Evolutionary conservation across 2,113 vertebrate genomes (phyloP).

Genomic region (Orthonyx spaldingii): DNA sequence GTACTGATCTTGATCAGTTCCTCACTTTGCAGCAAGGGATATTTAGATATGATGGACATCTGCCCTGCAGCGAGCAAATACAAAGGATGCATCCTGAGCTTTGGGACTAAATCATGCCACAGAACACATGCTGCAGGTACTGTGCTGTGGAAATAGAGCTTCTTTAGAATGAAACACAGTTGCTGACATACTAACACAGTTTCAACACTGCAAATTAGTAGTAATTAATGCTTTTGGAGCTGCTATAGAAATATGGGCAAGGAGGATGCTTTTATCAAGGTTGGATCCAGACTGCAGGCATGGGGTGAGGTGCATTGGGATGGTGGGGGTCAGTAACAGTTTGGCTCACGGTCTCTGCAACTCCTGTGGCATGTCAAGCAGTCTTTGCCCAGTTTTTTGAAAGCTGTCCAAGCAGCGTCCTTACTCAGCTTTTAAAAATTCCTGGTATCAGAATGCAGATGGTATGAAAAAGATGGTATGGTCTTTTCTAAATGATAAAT

Average conservation of each 20-base stretch:
- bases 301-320: not conserved
- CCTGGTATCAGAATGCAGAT: not conserved
- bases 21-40: not conserved
- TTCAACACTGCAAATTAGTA: not conserved
- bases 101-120: not conserved
- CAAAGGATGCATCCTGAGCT: not conserved
- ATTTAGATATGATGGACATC: not conserved
- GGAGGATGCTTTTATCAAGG: not conserved
- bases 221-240: not conserved
- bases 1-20: not conserved
- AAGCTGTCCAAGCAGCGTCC: not conserved
- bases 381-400: not conserved
- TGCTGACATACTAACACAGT: not conserved
- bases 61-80: not conserved
- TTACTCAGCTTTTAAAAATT: not conserved
- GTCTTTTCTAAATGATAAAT: not conserved
- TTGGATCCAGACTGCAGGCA: not conserved
- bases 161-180: not conserved
- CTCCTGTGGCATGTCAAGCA: not conserved
- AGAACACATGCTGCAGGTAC: not conserved
- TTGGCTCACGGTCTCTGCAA: rapidly evolving
- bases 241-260: not conserved
- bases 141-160: not conserved
- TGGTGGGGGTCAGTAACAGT: not conserved
- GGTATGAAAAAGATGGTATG: not conserved